Percentiles rank a stretch among this genome's conserved stretches.
Conservation (phyloP, 30 jellyfish, hydroid and myxozoan genomes). For the Aurelia coerulea region DNA sequence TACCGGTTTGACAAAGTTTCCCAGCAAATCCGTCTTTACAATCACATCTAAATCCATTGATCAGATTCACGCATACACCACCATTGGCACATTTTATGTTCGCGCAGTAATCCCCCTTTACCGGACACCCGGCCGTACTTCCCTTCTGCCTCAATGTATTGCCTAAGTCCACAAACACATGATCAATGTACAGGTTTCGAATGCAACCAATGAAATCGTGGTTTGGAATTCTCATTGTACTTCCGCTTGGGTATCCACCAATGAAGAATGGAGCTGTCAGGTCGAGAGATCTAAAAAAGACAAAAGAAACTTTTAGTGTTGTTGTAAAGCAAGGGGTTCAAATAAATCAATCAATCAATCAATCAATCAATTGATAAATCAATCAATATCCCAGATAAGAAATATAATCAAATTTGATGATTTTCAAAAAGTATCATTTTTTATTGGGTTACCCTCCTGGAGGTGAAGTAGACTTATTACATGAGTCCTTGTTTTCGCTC, state of each 20-base stretch:
- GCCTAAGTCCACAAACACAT: constrained; percentile 70
- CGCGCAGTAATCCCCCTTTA: constrained; percentile 52
- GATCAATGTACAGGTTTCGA: constrained; percentile 79
- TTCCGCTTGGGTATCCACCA: constrained; percentile 85
- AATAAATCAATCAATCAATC: no score
- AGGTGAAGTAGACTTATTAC: no score
- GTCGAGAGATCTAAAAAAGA: constrained; percentile 81
- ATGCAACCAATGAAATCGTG: constrained; percentile 92
- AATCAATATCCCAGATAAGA: background rate
- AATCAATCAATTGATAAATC: no score
- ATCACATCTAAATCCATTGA: constrained; percentile 66
- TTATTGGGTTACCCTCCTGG: no score
- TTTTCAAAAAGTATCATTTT: no score
- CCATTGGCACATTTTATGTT: constrained; percentile 70
- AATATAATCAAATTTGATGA: no score
- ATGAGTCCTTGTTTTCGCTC: no score
- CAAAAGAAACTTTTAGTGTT: background rate
- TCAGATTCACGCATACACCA: constrained; percentile 71
- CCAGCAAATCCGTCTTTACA: constrained; percentile 86
- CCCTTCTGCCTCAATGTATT: constrained; percentile 47
- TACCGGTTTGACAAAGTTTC: constrained; percentile 80
- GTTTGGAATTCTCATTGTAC: constrained; percentile 38
- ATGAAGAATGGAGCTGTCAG: constrained; percentile 87
- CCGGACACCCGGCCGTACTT: constrained; percentile 70
- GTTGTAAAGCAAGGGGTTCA: no score